Percentiles rank a stretch among this genome's conserved stretches.
Conservation (phyloP, 2,113 vertebrate genomes). For the Chascanopsetta lugubris region DNA sequence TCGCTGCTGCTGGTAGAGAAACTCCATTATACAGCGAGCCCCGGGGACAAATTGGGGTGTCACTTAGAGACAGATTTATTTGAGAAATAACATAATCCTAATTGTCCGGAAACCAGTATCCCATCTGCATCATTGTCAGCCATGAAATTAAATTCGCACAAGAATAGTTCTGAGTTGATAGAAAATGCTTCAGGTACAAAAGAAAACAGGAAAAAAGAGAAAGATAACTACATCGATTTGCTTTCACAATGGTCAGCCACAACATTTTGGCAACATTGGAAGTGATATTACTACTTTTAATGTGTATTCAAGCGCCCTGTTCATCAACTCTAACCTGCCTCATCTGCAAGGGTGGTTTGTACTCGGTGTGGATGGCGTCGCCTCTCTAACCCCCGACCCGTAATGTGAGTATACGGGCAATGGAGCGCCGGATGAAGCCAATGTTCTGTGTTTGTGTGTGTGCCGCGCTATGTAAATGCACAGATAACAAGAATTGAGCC, state of each 20-base stretch:
- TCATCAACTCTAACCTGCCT: not conserved
- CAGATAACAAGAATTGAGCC: not conserved
- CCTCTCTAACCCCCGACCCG: not conserved
- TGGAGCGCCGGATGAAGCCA: slow-evolving; percentile 1
- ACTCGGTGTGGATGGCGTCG: not conserved
- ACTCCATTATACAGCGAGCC: not conserved
- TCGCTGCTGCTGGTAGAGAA: slow-evolving; percentile 6
- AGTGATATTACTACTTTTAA: not conserved
- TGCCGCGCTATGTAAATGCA: slow-evolving; percentile 1
- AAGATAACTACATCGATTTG: slow-evolving; percentile 1
- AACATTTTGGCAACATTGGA: not conserved
- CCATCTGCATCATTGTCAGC: slow-evolving; percentile 58
- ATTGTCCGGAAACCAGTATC: slow-evolving; percentile 60
- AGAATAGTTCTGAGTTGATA: slow-evolving; percentile 57
- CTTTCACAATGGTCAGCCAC: slow-evolving; percentile 38
- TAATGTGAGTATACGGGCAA: not conserved
- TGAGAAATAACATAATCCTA: slow-evolving; percentile 48
- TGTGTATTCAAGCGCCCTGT: not conserved
- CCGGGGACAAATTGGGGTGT: slow-evolving; percentile 25
- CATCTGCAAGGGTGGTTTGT: not conserved
- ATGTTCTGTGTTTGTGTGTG: slow-evolving; percentile 1
- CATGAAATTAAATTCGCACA: slow-evolving; percentile 75
- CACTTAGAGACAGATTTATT: slow-evolving; percentile 37
- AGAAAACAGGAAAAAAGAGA: not conserved
- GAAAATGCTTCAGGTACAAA: slow-evolving; percentile 51